A percentile compares a stretch with the other conserved stretches of the same genome.
phyloP scores from a whole-genome alignment of 2,797 vertebrate genomes.

The Coluber constrictor region DNA sequence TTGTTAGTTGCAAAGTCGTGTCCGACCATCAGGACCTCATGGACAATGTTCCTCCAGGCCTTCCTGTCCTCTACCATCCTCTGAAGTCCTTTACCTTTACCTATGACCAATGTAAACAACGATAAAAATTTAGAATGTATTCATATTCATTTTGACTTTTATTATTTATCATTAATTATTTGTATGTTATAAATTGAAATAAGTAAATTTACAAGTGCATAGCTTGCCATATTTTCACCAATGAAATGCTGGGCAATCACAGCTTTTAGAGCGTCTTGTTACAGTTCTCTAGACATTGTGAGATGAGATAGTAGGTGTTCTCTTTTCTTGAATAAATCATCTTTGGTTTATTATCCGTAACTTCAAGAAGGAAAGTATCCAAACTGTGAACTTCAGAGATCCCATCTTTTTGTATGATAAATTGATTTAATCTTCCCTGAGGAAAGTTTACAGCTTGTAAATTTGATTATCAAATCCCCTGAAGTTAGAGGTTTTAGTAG shows the following conservation, averaged over 20 bases:
- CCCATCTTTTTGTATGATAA: constrained; percentile 19
- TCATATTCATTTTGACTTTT: background rate
- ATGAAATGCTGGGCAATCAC: background rate
- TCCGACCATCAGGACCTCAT: no score
- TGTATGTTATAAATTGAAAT: background rate
- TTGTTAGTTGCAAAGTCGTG: no score
- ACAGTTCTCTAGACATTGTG: background rate
- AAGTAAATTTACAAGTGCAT: background rate
- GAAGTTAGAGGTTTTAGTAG: constrained; percentile 1
- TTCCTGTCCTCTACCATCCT: no score
- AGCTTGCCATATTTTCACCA: background rate
- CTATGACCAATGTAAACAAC: background rate
- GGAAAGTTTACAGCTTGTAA: background rate
- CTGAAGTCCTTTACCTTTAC: no score
- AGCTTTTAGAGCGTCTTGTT: background rate
- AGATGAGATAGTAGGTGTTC: constrained; percentile 10
- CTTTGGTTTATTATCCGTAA: constrained; percentile 5
- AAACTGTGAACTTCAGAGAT: constrained; percentile 29
- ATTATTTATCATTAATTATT: background rate
- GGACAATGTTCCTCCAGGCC: no score
- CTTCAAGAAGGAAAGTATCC: constrained; percentile 13
- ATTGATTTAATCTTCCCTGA: background rate
- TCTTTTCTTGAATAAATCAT: constrained; percentile 15
- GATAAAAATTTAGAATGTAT: background rate
- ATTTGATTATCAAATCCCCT: constrained; percentile 9